Conservation (phyloP, 2,888 invertebrate genomes). For the Pseudolycoriella hygida region DNA sequence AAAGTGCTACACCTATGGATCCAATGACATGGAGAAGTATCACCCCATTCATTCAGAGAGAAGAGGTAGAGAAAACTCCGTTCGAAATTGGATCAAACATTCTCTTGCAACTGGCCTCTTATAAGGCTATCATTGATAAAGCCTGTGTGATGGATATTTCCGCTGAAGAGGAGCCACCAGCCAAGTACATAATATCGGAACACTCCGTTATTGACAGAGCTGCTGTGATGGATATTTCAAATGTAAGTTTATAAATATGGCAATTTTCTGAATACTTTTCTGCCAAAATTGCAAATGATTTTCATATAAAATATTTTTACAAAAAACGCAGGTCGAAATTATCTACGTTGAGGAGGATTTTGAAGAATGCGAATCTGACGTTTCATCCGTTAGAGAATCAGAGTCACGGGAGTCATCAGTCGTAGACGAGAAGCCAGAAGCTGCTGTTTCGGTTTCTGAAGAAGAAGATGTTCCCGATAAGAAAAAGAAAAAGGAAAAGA, state of each 20-base stretch:
- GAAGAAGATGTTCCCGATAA: conserved; percentile 7
- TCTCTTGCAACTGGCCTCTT: conserved; percentile 23
- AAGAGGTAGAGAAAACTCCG: conserved; percentile 28
- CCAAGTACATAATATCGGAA: conserved; percentile 30
- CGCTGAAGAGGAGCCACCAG: conserved; percentile 20
- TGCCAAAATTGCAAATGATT: too few species aligned
- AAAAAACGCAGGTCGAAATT: conserved; percentile 19
- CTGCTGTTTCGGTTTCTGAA: background rate
- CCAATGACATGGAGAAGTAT: conserved; percentile 29
- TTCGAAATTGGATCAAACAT: conserved; percentile 27
- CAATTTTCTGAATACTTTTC: too few species aligned
- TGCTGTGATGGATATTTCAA: conserved; percentile 30
- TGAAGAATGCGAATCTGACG: conserved; percentile 20
- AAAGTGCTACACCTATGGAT: conserved; percentile 28
- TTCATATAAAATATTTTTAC: too few species aligned
- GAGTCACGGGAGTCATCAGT: conserved; percentile 13
- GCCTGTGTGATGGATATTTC: conserved; percentile 29
- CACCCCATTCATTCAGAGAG: conserved; percentile 28
- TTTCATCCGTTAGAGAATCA: conserved; percentile 16
- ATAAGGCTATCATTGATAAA: conserved; percentile 28
- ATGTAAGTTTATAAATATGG: conserved; percentile 12
- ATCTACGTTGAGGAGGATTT: conserved; percentile 29
- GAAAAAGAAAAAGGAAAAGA: conserved; percentile 12
- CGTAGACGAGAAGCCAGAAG: conserved; percentile 14
- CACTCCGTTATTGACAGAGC: conserved; percentile 29